Percentiles rank a stretch among this genome's conserved stretches.
phyloP scores from a whole-genome alignment of 2,888 invertebrate genomes.

The Vesta saturnalis region DNA sequence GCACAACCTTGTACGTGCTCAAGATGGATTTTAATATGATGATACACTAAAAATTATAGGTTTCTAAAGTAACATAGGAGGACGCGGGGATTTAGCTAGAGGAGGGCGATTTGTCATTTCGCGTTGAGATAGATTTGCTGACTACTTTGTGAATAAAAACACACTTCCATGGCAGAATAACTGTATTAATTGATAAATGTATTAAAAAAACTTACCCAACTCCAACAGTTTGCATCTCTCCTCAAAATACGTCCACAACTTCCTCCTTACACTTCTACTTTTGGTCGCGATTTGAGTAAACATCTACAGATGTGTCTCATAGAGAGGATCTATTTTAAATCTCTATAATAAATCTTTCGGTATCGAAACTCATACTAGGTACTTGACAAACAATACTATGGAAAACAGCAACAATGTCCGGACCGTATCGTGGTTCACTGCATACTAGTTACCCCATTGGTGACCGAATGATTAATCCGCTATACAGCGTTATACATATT shows the following conservation, averaged over 20 bases:
- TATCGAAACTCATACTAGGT: background rate
- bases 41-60: background rate
- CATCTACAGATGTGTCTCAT: background rate
- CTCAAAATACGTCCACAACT: background rate
- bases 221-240: background rate
- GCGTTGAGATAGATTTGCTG: no score
- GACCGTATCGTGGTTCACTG: background rate
- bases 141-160: no score
- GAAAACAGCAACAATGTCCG: background rate
- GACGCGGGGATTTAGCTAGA: background rate
- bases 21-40: background rate
- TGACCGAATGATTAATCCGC: background rate
- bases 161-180: no score
- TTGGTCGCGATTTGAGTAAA: background rate
- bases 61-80: background rate
- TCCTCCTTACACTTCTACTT: background rate
- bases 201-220: no score
- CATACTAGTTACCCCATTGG: background rate
- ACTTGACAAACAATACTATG: background rate
- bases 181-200: no score
- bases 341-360: background rate
- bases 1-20: no score
- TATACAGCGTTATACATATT: background rate
- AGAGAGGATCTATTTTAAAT: background rate
- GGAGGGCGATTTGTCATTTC: background rate